Evolutionary conservation across 2,113 vertebrate species (phyloP), one percentile per base, ranked within the genome.

Genomic region (Pipa parva): DNA sequence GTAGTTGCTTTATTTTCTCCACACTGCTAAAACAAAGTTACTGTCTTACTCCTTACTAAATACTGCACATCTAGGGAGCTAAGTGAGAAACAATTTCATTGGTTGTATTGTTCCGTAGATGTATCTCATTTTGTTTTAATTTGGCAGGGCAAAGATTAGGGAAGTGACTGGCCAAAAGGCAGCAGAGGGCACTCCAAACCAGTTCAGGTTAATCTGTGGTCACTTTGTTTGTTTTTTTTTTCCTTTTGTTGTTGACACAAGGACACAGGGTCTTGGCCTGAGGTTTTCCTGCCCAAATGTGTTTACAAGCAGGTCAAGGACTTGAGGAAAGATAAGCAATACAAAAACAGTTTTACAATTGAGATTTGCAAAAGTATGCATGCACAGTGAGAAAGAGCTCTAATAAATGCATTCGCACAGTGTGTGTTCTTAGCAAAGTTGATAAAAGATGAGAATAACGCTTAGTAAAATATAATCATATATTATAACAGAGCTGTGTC

Each of bases 231-330:
- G 88, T 78, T 90, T 84, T 86, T 33, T 42, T 31, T 31, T 6
- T 18, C 5, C 28, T 17, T 49, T 17, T 68, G 46, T 60, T 91
- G 92, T 91, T 93, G 88, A 95, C 85, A 92, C 86, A 95, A 90
- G 91, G 87, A 85, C 87, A 84, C 27, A 85, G 88, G 90, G 90
- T 89, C 90, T 77, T 59, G 84, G 83, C 85, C 83, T 79, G 78
- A 83, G 83, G 83, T 86, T 89, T 90, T 92, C 92, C 91, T 93
- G 92, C 75, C 90, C 85, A 88, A 91, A 91, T 79, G 79, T 95
- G 92, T 96, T 96, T 96, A 95, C 92, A 94, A 90, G 83, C 85
- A 86, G 95, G 94, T 98, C 95, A 98, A 95, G 94, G 92, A 93
- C 93, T 93, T 88, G 83, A 79, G 87, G 89, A 92, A 88, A 95